Conservation (phyloP, 1,140 invertebrate species). For the Monomorium pharaonis region DNA sequence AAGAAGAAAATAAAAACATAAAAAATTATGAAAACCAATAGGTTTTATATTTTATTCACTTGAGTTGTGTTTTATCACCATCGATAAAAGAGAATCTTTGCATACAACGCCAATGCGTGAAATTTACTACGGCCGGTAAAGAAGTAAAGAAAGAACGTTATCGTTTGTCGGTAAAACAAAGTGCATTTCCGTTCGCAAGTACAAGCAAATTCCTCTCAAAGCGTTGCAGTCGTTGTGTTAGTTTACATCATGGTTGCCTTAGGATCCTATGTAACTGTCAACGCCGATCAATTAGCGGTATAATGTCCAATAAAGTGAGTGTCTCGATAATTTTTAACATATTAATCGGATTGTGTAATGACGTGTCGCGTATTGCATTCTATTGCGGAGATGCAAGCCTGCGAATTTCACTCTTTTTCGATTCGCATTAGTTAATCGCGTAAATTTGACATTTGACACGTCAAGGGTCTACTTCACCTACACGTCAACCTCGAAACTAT, state of each 20-base stretch:
- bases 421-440: background rate
- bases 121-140: background rate
- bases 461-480: background rate
- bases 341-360: background rate
- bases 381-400: background rate
- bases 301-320: conserved; percentile 76
- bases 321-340: background rate
- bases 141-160: background rate
- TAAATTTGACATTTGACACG: conserved; percentile 34
- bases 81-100: background rate
- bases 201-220: background rate
- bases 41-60: no score
- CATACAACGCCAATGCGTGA: no score
- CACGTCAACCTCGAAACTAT: conserved; percentile 65
- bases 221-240: background rate
- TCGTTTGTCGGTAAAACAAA: background rate
- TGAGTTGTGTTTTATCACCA: background rate
- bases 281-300: conserved; percentile 70
- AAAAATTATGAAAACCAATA: no score
- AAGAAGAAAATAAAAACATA: no score
- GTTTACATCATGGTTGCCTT: conserved; percentile 73
- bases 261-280: conserved; percentile 69
- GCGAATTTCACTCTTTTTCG: background rate
- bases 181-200: background rate
- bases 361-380: background rate